These are phyloP conservation scores for Lateolabrax maculatus DNA, from an alignment of 2,797 vertebrate genomes.

Conservation along the genomic window DNA sequence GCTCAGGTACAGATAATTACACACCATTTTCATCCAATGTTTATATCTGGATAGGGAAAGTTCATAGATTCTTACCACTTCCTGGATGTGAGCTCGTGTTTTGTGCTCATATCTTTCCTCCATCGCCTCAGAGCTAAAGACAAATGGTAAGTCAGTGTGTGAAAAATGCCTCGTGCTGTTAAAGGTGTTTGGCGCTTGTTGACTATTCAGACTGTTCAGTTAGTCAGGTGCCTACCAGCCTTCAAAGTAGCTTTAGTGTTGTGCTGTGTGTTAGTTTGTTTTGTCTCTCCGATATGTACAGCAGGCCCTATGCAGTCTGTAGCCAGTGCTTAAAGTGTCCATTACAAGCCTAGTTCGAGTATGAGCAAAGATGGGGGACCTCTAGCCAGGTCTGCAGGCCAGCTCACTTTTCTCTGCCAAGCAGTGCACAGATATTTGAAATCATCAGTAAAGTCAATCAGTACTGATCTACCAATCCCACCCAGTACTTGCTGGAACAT, in stretches of 20 bases:
- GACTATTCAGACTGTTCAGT: not conserved
- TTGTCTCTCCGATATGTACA: not conserved
- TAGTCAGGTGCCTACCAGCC: not conserved
- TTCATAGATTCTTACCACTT: constrained; percentile 78
- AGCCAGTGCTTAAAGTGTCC: not conserved
- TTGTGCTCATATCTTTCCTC: constrained; percentile 83
- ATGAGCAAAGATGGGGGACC: not conserved
- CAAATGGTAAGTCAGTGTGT: constrained; percentile 53
- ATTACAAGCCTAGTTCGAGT: not conserved
- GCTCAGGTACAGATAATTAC: not conserved
- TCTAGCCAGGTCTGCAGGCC: not conserved
- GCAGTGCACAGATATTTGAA: not conserved
- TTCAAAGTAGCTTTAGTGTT: not conserved
- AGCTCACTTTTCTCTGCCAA: not conserved
- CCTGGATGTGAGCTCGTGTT: constrained; percentile 77
- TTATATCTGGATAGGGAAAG: constrained; percentile 1
- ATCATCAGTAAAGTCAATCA: not conserved
- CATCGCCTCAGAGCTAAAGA: constrained; percentile 77
- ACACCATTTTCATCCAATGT: not conserved
- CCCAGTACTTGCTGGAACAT: not conserved
- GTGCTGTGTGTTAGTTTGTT: not conserved
- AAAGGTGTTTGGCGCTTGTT: not conserved
- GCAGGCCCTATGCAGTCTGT: not conserved
- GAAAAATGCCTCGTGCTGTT: not conserved
- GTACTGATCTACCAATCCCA: not conserved